Evolutionary conservation across 2,888 invertebrate species (phyloP), one percentile per base, ranked within the genome.

Genomic region (Heliconius ethilla): DNA sequence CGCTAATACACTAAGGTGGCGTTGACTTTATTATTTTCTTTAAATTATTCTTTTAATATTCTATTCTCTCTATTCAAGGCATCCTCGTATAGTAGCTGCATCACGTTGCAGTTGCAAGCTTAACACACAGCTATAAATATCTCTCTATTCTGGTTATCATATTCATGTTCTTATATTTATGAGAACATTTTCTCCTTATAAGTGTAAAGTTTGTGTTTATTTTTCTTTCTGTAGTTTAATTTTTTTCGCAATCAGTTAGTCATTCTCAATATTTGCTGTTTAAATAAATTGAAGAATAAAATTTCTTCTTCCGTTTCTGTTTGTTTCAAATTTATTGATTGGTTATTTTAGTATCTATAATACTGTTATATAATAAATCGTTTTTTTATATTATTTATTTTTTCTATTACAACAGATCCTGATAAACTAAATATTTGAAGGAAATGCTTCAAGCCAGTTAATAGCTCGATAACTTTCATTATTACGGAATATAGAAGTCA

Each of bases 121-220:
- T 3, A 65, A 29, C 4, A 29, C 63, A 11, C 33, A 9, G 66
- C 33, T 33, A 0, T 33, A n/a, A 67, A 37, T 67, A 37, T 67
- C 67, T n/a, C n/a, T n/a, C n/a, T 37, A 11, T 37, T 63, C 62
- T 63, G 25, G 62, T 37, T 67, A n/a, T 67, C 67, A 67, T 29
- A 65, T 65, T 65, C 65, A 65, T 67, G n/a, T 67, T 67, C 10
- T 37, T 13, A 67, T 37, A 37, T 37, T 67, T n/a, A 67, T 67
- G 37, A n/a, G n/a, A 67, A n/a, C 15, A 67, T 67, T 37, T 37
- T 37, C n/a, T 67, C n/a, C 37, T n/a, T 9, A 29, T 65, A 63
- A 9, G 29, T 37, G 37, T 2, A n/a, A 37, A 67, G 37, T 66
- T 33, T 10, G 29, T 33, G 33, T n/a, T 66, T 33, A 1, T 22